Evolutionary conservation across 2,797 vertebrate species (phyloP).

Genomic region (Heliangelus exortis): DNA sequence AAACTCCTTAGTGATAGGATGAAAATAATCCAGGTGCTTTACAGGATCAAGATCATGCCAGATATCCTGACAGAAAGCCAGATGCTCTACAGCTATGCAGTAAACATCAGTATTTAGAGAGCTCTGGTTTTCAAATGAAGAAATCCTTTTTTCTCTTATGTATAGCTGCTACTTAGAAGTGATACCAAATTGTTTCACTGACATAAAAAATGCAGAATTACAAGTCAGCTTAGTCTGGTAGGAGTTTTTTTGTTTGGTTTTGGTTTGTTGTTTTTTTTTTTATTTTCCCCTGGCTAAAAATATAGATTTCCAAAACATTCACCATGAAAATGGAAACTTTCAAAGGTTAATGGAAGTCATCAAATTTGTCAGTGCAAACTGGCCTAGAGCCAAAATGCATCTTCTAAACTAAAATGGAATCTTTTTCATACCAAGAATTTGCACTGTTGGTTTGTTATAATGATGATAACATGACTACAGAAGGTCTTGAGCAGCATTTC

Average conservation of each 20-base stretch:
- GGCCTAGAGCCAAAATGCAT: background rate
- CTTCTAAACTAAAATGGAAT: slow-evolving; percentile 2
- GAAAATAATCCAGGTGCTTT: slow-evolving; percentile 35
- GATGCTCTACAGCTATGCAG: background rate
- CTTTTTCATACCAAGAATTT: background rate
- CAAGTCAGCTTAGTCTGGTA: slow-evolving; percentile 43
- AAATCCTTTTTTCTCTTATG: slow-evolving; percentile 44
- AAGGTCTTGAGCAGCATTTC: background rate
- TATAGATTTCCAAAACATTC: slow-evolving; percentile 17
- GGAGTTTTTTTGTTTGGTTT: too few relatives aligned
- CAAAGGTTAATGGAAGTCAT: slow-evolving; percentile 39
- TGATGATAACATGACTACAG: background rate
- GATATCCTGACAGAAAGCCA: slow-evolving; percentile 7
- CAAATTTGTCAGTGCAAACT: slow-evolving; percentile 15
- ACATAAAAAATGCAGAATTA: slow-evolving; percentile 51
- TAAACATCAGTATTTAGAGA: slow-evolving; percentile 29
- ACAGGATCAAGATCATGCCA: slow-evolving; percentile 12
- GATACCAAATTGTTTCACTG: slow-evolving; percentile 56
- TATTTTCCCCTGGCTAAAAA: background rate
- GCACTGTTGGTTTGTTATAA: background rate
- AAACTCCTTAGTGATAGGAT: background rate
- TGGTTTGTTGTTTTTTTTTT: background rate
- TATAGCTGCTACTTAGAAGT: slow-evolving; percentile 29
- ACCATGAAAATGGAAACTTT: slow-evolving; percentile 44
- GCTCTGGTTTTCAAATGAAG: background rate